Conservation (phyloP, 2,888 invertebrate genomes). For the Hirudinaria manillensis region DNA sequence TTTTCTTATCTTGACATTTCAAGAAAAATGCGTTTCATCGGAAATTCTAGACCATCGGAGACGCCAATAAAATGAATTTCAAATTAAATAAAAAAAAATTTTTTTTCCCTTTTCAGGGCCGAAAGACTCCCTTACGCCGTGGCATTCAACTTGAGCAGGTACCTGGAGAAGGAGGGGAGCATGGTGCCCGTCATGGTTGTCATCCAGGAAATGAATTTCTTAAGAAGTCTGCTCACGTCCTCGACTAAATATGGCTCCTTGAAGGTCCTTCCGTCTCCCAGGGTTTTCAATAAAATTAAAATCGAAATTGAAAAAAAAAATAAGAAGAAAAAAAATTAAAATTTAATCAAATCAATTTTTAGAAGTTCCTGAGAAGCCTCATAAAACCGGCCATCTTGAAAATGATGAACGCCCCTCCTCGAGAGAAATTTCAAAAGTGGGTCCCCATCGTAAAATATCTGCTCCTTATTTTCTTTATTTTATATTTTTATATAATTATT, state of each 20-base stretch:
- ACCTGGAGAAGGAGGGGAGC: slow-evolving; percentile 48
- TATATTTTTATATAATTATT: too few species aligned
- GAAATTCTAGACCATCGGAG: neutral
- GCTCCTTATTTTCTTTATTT: too few species aligned
- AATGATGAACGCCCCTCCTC: too few species aligned
- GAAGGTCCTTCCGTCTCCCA: slow-evolving; percentile 42
- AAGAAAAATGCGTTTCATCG: too few species aligned
- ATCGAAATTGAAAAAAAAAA: neutral
- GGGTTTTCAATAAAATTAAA: neutral
- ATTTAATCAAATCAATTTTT: neutral
- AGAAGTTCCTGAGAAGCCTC: too few species aligned
- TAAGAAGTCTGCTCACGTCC: slow-evolving; percentile 50
- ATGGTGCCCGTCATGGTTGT: slow-evolving; percentile 53
- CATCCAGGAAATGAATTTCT: slow-evolving; percentile 47
- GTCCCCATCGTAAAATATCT: too few species aligned
- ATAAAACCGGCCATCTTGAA: too few species aligned
- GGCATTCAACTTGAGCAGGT: slow-evolving; percentile 50
- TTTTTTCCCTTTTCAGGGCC: slow-evolving; percentile 43
- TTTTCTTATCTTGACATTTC: neutral
- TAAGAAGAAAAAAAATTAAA: neutral
- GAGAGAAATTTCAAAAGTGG: too few species aligned
- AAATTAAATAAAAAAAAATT: neutral
- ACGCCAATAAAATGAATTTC: neutral
- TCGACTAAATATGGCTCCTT: slow-evolving; percentile 48
- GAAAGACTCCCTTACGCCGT: slow-evolving; percentile 48